Base-by-base conservation (phyloP, 2,113 vertebrate species). In the Opisthocomus hoazin region DNA sequence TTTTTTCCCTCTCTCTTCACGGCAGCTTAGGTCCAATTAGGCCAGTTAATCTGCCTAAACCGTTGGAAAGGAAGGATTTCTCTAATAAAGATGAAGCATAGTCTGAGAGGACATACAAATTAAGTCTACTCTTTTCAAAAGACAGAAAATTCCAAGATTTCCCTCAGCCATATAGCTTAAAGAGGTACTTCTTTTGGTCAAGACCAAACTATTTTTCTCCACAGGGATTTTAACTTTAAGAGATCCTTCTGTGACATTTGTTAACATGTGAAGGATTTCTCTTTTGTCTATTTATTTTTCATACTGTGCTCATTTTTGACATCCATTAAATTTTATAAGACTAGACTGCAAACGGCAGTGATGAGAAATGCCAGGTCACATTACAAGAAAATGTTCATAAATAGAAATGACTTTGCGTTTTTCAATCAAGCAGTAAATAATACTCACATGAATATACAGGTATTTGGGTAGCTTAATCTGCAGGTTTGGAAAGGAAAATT, bases 21-120 rank as follows among this genome's bases (percentile, higher is more conserved):
- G 97, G 97, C 89, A 98, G 96, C 96, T 98, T 98, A 98, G 95
- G 96, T 93, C 97, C 98, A 98, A 98, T 98, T 98, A 98, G 97
- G 93, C 95, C 94, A 97, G 97, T 97, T 98, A 98, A 98, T 98
- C 98, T 97, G 97, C 86, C 96, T 97, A 98, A 98, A 98, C 94
- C 92, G 98, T 81, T 97, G 95, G 93, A 97, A 97, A 97, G 94
- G 92, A 98, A 97, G 97, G 82, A 90, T 94, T 89, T 93, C 76
- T 96, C 95, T 98, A 97, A 95, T 96, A 97, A 98, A 98, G 96
- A 96, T 86, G 95, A 96, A 97, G 91, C 90, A 75, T 73, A 71
- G 86, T 96, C 84, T 97, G 79, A 92, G 93, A 96, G 86, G 63
- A 94, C 94, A 88, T 54, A 94, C 92, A 96, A 94, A 95, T 94